Base-by-base conservation (phyloP, 2,888 invertebrate species). In the Patella caerulea region DNA sequence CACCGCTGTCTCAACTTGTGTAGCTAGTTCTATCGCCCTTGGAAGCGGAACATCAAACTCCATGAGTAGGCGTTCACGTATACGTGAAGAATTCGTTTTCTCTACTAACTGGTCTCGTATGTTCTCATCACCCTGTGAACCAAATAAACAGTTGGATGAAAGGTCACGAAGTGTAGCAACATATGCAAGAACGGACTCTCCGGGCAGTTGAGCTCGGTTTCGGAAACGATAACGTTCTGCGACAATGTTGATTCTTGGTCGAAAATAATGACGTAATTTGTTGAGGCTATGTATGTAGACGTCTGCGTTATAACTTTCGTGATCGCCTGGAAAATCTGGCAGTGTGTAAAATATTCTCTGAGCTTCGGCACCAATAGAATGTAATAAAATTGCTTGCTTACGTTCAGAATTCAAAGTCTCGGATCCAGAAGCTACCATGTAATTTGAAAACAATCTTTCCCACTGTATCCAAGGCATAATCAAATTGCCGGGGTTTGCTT, bases 341-440 rank as follows among this genome's bases (percentile, higher is more conserved):
- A 59, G 19, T 59, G 59, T 59, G 1, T 59, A 59, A 59, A 59
- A 59, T 59, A 59, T 59, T 15, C 59, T 59, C 19, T 59, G 59
- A 19, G 17, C 59, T 59, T 59, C 59, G 14, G 59, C 59, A 7
- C 59, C 59, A 17, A 59, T n/a, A 5, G 59, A 59, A 59, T 59
- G 59, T 59, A 59, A 59, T 59, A 59, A 59, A 59, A 59, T 59
- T n/a, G 59, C 59, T 17, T 59, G 17, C 59, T 59, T 59, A 9
- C 59, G 34, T 34, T 34, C 34, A 34, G 34, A 34, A 34, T 4
- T 34, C 34, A 34, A 5, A 5, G 34, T 34, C 0, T 34, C 34
- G 34, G 34, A 34, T 34, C 34, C 34, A 5, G 4, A 34, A n/a
- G n/a, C n/a, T n/a, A n/a, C n/a, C n/a, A n/a, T n/a, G n/a, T n/a